Conservation (phyloP, 2,888 invertebrate genomes). For the Chymomyza amoena region DNA sequence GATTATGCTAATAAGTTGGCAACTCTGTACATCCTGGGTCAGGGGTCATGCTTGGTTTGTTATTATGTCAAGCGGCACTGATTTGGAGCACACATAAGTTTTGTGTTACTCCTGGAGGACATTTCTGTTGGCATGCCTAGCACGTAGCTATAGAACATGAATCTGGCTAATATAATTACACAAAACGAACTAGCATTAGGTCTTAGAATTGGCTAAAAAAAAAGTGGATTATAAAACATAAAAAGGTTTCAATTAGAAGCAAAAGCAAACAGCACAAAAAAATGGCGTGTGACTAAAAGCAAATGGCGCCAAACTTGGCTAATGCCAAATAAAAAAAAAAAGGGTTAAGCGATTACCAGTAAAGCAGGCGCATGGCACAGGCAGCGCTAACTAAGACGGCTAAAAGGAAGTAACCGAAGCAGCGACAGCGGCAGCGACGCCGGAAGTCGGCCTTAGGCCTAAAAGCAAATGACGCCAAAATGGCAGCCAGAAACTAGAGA, state of each 20-base stretch:
- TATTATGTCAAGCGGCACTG: constrained; percentile 37
- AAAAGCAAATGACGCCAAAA: background rate
- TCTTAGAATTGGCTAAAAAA: background rate
- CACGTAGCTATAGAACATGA: constrained; percentile 47
- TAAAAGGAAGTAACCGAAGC: background rate
- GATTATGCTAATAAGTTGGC: constrained; percentile 61
- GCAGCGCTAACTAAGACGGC: background rate
- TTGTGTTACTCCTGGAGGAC: background rate
- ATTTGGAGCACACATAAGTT: constrained; percentile 18
- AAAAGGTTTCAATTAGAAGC: constrained; percentile 61
- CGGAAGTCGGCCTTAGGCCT: background rate
- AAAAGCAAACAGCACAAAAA: background rate
- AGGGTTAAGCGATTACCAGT: background rate
- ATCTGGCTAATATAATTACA: constrained; percentile 57
- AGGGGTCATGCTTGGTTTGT: constrained; percentile 37
- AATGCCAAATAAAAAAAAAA: background rate
- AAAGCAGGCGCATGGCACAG: background rate
- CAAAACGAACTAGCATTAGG: constrained; percentile 1
- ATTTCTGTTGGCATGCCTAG: constrained; percentile 34
- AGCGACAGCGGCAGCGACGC: background rate
- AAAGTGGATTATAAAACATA: constrained; percentile 8
- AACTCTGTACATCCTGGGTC: background rate
- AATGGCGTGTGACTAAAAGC: constrained; percentile 1
- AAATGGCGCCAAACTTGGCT: background rate
- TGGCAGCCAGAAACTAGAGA: background rate